Evolutionary conservation across 2,888 invertebrate genomes (phyloP).

Genomic region (Cephus pulcher): DNA sequence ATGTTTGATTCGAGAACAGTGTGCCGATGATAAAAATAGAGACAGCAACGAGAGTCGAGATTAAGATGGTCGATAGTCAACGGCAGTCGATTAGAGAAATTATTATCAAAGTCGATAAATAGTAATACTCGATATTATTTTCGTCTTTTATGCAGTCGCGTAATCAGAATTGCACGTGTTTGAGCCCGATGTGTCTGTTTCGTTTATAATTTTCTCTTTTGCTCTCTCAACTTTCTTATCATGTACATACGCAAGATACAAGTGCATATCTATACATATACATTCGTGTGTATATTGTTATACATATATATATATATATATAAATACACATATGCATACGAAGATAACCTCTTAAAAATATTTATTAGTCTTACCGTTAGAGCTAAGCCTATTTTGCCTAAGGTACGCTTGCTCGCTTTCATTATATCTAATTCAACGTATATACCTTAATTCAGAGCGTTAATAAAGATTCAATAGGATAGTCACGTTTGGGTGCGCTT

Average conservation of each 20-base stretch:
- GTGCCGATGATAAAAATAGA: too few relatives aligned
- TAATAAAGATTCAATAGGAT: conserved; percentile 13
- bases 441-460: conserved; percentile 7
- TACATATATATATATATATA: neutral
- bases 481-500: conserved; percentile 24
- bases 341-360: neutral
- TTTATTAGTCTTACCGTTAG: neutral
- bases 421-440: neutral
- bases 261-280: conserved; percentile 9
- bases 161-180: neutral
- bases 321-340: neutral
- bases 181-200: conserved; percentile 24
- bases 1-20: too few relatives aligned
- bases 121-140: too few relatives aligned
- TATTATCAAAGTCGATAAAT: too few relatives aligned
- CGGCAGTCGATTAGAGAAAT: too few relatives aligned
- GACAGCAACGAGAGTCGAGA: too few relatives aligned
- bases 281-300: neutral
- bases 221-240: conserved; percentile 12
- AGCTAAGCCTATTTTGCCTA: neutral
- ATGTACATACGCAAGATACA: neutral
- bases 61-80: too few relatives aligned
- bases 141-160: too few relatives aligned
- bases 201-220: conserved; percentile 6
- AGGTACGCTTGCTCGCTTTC: neutral